Evolutionary conservation across 2,113 vertebrate genomes (phyloP), one percentile per base, ranked within the genome.

Genomic region (Indicator indicator): DNA sequence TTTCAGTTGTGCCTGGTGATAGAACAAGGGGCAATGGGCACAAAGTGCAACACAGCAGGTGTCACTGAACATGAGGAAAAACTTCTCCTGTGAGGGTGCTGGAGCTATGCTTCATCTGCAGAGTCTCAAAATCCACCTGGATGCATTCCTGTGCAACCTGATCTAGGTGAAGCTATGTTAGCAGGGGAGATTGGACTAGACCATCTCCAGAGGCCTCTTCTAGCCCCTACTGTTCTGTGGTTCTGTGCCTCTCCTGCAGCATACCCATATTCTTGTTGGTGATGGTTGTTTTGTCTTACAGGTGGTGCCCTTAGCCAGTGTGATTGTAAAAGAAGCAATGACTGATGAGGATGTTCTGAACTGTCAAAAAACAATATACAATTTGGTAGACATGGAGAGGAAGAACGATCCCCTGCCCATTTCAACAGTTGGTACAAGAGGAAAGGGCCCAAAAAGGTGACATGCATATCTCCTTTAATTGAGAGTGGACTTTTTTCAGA

Each of bases 351-450:
- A 99, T 83, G 98, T 99, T 68, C 97, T 99, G 85, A 99, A 99
- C 64, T 99, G 99, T 96, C 99, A 99, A 96, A 99, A 99, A 97
- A 99, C 99, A 0, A 98, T 99, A 94, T 99, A 99, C 96, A 99
- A 99, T 94, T 96, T 99, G 94, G 99, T 99, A 60, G 99, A 99
- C 90, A 99, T 99, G 99, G 99, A 99, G 97, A 98, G 99, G 89
- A 99, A 99, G 91, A 99, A 99, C 4, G 99, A 99, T 95, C 99
- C 99, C 6, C 96, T 99, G n/a, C 99, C 99, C 2, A 99, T 99
- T 97, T 99, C 99, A 84, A 99, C 99, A 33, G 99, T 99, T 92
- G 99, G 99, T 73, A 99, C 99, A 77, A 98, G 99, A 98, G 99
- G 99, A 95, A 99, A 99, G 96, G 99, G 99, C 38, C 99, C 99